A percentile compares a stretch with the other conserved stretches of the same genome.
phyloP scores from a whole-genome alignment of 2,797 vertebrate genomes.

The Pseudochromis fuscus region DNA sequence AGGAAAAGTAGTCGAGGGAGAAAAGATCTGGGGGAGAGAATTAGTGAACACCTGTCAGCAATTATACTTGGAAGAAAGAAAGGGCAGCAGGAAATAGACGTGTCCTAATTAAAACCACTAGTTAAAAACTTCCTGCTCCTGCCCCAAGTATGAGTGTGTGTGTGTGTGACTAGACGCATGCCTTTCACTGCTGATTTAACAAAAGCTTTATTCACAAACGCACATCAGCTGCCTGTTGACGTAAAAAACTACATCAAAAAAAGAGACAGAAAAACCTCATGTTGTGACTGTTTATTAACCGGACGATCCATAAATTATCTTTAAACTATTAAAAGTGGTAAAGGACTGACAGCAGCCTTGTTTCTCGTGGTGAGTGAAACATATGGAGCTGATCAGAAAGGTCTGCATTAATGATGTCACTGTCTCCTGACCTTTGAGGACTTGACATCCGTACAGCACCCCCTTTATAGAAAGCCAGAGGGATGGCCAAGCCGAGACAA shows the following conservation, averaged over 20 bases:
- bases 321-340: not conserved
- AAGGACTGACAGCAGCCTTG: conserved; percentile 24
- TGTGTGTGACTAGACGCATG: conserved; percentile 73
- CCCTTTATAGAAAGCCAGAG: conserved; percentile 72
- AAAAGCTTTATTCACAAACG: not conserved
- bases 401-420: conserved; percentile 80
- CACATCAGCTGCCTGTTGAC: conserved; percentile 3
- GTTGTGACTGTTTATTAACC: not conserved
- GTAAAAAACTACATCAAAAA: not conserved
- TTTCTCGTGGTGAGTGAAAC: conserved; percentile 48
- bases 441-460: conserved; percentile 66
- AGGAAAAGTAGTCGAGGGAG: conserved; percentile 50
- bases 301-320: not conserved
- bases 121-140: conserved; percentile 99
- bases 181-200: conserved; percentile 57
- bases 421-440: conserved; percentile 76
- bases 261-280: not conserved
- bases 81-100: conserved; percentile 97
- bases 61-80: conserved; percentile 93
- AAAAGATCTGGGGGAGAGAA: conserved; percentile 60
- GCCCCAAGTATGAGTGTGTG: conserved; percentile 75
- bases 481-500: conserved; percentile 40
- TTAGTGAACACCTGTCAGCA: conserved; percentile 96
- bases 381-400: conserved; percentile 79
- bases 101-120: conserved; percentile 98